Conservation (phyloP, 2,888 invertebrate species). For the Nemapogon koenigi region DNA sequence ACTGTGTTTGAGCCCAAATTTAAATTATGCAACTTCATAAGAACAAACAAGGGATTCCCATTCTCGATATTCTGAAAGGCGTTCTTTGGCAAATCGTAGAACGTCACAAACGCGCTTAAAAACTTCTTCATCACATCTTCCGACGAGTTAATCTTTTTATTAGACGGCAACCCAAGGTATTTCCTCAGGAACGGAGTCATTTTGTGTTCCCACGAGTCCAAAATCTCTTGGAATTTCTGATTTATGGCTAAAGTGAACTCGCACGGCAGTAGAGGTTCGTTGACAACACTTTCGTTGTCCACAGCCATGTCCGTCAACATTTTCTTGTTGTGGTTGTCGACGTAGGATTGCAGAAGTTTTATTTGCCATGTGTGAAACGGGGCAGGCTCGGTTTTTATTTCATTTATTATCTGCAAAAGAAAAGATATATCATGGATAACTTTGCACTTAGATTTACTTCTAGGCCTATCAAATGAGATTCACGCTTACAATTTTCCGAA, state of each 20-base stretch:
- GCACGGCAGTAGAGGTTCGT: constrained; percentile 59
- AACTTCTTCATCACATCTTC: constrained; percentile 39
- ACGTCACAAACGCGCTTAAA: constrained; percentile 61
- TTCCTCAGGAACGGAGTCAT: constrained; percentile 47
- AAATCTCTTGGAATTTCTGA: constrained; percentile 56
- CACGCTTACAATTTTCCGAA: too few species aligned
- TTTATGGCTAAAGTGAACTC: constrained; percentile 69
- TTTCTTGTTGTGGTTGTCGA: constrained; percentile 36
- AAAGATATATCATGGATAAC: too few species aligned
- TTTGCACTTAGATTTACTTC: too few species aligned
- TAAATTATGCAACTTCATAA: constrained; percentile 24
- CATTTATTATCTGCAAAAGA: constrained; percentile 59
- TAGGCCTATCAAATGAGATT: too few species aligned
- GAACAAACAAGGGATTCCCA: constrained; percentile 28
- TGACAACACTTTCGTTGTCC: constrained; percentile 30
- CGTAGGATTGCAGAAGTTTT: constrained; percentile 69
- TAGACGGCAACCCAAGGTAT: constrained; percentile 53
- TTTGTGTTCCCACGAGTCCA: constrained; percentile 63
- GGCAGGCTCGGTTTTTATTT: constrained; percentile 56
- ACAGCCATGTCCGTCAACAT: constrained; percentile 31
- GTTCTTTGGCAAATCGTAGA: constrained; percentile 62
- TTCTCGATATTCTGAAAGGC: constrained; percentile 27
- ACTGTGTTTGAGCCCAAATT: constrained; percentile 26
- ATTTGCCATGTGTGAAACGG: constrained; percentile 76
- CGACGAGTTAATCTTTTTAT: constrained; percentile 27